phyloP scores from a whole-genome alignment of 1,140 invertebrate species.

The Hetaerina americana region DNA sequence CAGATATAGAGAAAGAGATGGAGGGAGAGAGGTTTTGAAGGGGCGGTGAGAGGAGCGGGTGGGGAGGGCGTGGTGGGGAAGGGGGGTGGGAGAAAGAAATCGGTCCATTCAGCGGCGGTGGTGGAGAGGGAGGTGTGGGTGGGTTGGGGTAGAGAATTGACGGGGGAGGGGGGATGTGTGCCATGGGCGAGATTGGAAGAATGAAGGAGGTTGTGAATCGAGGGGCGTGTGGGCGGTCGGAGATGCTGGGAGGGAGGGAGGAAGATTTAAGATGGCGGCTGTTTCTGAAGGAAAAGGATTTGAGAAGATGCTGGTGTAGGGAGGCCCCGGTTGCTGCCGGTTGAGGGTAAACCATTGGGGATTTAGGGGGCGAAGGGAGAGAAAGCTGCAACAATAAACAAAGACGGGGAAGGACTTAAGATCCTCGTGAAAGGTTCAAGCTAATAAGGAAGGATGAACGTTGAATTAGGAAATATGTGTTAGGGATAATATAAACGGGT shows the following conservation, averaged over 20 bases:
- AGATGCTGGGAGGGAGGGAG: background rate
- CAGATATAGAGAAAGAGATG: too few species aligned
- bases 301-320: too few species aligned
- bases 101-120: background rate
- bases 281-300: background rate
- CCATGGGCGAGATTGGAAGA: background rate
- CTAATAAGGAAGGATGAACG: background rate
- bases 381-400: background rate
- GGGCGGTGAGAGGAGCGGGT: background rate
- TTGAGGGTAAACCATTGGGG: too few species aligned
- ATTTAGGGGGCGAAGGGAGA: too few species aligned
- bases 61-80: background rate
- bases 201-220: background rate
- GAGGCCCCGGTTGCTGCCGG: too few species aligned
- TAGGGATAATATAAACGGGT: background rate
- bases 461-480: background rate
- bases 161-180: background rate
- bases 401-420: background rate
- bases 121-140: background rate
- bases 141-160: background rate
- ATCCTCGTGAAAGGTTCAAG: background rate
- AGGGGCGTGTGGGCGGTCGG: too few species aligned
- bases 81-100: background rate
- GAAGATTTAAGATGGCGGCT: background rate
- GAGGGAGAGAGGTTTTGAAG: too few species aligned